Evolutionary conservation across 2,113 vertebrate species (phyloP).

Genomic region (Ciconia stormi): DNA sequence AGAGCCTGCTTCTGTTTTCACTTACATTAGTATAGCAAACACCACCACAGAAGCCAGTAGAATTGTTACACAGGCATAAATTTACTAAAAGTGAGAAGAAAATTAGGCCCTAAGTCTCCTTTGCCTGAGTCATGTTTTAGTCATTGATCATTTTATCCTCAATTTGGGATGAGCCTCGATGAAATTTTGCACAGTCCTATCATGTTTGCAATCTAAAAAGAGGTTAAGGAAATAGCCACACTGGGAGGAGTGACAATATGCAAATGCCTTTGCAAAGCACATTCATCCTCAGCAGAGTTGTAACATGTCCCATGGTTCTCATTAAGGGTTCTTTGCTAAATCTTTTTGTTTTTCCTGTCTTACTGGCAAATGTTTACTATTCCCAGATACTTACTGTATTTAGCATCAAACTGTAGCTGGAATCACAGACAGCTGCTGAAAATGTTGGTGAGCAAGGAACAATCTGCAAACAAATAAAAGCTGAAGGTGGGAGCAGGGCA

Average conservation of each 20-base stretch:
- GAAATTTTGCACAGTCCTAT: slow-evolving; percentile 35
- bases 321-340: slow-evolving; percentile 64
- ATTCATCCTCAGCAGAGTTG: slow-evolving; percentile 60
- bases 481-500: neutral
- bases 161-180: slow-evolving; percentile 35
- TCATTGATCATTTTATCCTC: slow-evolving; percentile 56
- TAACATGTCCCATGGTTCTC: slow-evolving; percentile 65
- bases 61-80: neutral
- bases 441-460: neutral
- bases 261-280: slow-evolving; percentile 65
- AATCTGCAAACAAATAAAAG: neutral
- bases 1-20: neutral
- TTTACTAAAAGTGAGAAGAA: slow-evolving; percentile 20
- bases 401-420: slow-evolving; percentile 36
- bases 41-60: neutral
- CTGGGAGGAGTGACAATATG: slow-evolving; percentile 70
- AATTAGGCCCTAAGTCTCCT: slow-evolving; percentile 34
- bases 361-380: slow-evolving; percentile 61
- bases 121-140: slow-evolving; percentile 52
- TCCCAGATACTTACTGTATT: slow-evolving; percentile 60
- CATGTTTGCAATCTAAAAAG: slow-evolving; percentile 49
- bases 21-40: neutral
- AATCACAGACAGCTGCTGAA: neutral
- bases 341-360: slow-evolving; percentile 57
- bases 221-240: slow-evolving; percentile 64